Percentiles rank a stretch among this genome's conserved stretches.
These are phyloP conservation scores for Phoxinus phoxinus DNA, from an alignment of 2,113 vertebrate species.

Conservation along the genomic window DNA sequence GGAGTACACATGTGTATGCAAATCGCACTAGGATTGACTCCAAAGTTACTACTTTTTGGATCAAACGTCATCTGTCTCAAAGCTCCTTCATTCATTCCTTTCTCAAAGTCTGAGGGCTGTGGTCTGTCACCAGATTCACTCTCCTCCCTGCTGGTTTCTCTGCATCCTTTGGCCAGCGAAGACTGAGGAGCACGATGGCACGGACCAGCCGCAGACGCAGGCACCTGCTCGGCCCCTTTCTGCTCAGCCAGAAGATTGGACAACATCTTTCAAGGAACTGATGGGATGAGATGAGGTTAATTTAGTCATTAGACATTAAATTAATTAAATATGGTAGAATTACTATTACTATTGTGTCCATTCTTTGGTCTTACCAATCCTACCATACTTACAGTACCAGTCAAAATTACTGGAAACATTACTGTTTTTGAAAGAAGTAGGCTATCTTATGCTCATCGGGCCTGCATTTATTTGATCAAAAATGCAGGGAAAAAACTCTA, in stretches of 20 bases:
- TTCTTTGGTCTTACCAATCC: neutral
- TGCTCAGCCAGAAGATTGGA: conserved; percentile 48
- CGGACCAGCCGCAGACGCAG: conserved; percentile 31
- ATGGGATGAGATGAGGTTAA: neutral
- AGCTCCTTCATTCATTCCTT: neutral
- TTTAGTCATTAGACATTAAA: neutral
- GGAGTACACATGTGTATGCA: neutral
- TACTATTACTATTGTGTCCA: neutral
- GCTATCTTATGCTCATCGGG: too few relatives aligned
- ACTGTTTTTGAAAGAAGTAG: too few relatives aligned
- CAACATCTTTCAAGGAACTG: conserved; percentile 48
- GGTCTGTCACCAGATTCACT: neutral
- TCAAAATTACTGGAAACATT: too few relatives aligned
- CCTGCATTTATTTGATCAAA: too few relatives aligned
- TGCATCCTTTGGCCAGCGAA: conserved; percentile 30
- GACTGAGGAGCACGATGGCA: conserved; percentile 18
- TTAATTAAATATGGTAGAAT: neutral
- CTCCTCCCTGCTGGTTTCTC: conserved; percentile 17
- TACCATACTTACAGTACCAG: too few relatives aligned
- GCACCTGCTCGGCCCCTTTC: conserved; percentile 28
- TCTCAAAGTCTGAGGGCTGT: conserved; percentile 15
- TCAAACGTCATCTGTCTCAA: neutral
- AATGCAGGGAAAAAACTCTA: too few relatives aligned
- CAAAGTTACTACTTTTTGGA: conserved; percentile 24
- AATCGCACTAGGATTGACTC: neutral